Conservation (phyloP, 1,140 invertebrate species). For the Zophobas morio region DNA sequence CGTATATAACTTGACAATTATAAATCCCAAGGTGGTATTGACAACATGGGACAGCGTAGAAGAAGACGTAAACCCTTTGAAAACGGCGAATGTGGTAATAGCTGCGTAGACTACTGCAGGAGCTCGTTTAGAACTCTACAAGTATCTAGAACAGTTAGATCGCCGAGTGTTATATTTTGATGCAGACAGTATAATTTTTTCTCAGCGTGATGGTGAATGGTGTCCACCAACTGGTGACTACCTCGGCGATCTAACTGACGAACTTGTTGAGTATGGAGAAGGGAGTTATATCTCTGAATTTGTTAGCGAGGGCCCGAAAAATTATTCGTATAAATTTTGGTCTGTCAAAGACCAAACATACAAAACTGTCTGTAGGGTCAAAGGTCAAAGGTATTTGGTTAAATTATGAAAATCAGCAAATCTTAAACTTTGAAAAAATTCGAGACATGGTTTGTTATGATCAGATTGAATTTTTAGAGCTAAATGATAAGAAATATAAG, state of each 20-base stretch:
- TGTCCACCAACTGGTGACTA: constrained; percentile 54
- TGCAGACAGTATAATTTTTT: constrained; percentile 37
- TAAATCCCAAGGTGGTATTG: constrained; percentile 3
- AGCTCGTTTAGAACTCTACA: constrained; percentile 63
- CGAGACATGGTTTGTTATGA: too few relatives aligned
- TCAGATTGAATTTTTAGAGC: neutral
- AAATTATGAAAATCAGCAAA: too few relatives aligned
- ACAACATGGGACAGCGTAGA: constrained; percentile 33
- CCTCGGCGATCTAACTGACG: constrained; percentile 63
- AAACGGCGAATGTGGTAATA: constrained; percentile 61
- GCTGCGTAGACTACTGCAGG: constrained; percentile 64
- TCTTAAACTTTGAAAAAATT: too few relatives aligned
- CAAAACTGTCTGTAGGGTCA: constrained; percentile 2
- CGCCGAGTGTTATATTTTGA: constrained; percentile 59
- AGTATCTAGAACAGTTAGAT: constrained; percentile 59
- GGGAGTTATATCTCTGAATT: constrained; percentile 41
- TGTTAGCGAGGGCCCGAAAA: constrained; percentile 56
- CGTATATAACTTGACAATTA: neutral
- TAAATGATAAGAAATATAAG: neutral
- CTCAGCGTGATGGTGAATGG: constrained; percentile 23
- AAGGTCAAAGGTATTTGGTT: neutral
- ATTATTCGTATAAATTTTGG: constrained; percentile 42
- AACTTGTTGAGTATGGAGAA: constrained; percentile 53
- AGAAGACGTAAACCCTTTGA: constrained; percentile 6
- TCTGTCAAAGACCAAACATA: neutral